Evolutionary conservation across 2,113 vertebrate genomes (phyloP), one percentile per base, ranked within the genome.

Genomic region (Pogona vitticeps): DNA sequence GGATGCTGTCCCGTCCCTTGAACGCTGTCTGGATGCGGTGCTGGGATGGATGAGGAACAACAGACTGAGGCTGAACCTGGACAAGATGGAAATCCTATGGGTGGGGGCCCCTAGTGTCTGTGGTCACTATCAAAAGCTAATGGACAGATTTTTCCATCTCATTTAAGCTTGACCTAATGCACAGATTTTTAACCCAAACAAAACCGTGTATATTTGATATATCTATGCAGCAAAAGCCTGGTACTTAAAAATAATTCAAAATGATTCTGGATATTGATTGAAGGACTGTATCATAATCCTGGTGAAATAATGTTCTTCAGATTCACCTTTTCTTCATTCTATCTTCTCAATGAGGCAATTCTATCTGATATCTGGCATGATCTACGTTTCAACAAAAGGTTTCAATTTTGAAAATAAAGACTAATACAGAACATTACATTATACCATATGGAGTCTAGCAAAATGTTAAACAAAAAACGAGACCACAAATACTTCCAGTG

Each of bases 401-500:
- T 93, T 94, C 82, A 90, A 89, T 88, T 93, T 87, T 84, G 83
- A 91, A 94, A 94, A 93, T 40, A 94, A 94, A 92, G 86, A 91
- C 80, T 42, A 86, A 68, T 21, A 82, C 52, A 20, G 33, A 91
- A 86, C 42, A 9, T 65, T 80, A 52, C 87, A 86, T 94, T 40
- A 91, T 78, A 86, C 85, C 93, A 93, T 91, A 70, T 46, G 52
- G 14, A 63, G 84, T 68, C 89, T 80, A 58, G 86, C 91, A 94
- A 92, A 91, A 91, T 0, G 0, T n/a, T 88, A 86, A 82, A 88
- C 86, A 82, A 76, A 82, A 76, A 59, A 86, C 59, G 33, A 75
- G 67, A 38, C 67, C 86, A 76, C 65, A 33, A 78, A 63, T 28
- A 59, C 33, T 75, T 59, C 38, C 46, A 87, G 52, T 79, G n/a